Conservation (phyloP, 2,113 vertebrate species). For the Peromyscus maniculatus region DNA sequence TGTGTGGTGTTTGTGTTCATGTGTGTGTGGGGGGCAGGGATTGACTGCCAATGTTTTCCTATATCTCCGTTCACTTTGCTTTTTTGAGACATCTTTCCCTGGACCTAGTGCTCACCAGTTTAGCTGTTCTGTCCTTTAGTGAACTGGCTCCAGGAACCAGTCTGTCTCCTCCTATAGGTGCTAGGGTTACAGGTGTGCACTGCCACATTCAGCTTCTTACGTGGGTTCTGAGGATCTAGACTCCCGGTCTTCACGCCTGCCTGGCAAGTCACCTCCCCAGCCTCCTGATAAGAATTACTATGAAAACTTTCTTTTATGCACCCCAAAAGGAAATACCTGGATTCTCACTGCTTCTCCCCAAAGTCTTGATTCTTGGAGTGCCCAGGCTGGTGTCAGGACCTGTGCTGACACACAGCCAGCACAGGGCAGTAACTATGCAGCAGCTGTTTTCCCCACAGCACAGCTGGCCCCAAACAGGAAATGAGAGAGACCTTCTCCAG, state of each 20-base stretch:
- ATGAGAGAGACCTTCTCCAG: conserved; percentile 67
- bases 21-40: too few relatives aligned
- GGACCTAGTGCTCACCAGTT: background rate
- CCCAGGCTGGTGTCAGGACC: background rate
- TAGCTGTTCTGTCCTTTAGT: background rate
- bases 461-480: conserved; percentile 68
- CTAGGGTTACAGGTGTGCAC: too few relatives aligned
- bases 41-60: background rate
- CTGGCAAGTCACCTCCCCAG: background rate
- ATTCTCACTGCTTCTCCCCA: background rate
- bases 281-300: background rate
- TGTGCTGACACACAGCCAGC: background rate
- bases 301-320: background rate
- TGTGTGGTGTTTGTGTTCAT: background rate
- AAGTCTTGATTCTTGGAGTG: background rate
- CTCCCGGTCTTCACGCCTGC: background rate
- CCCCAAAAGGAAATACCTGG: background rate
- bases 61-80: background rate
- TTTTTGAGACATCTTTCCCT: background rate
- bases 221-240: background rate
- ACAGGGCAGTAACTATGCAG: conserved; percentile 7
- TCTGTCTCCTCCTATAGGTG: too few relatives aligned
- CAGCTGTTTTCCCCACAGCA: conserved; percentile 65
- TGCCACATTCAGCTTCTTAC: background rate
- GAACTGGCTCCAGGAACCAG: background rate